A percentile compares a stretch with the other conserved stretches of the same genome.
These are phyloP conservation scores for Heliconius cydno DNA, from an alignment of 2,888 invertebrate genomes.

Conservation along the genomic window DNA sequence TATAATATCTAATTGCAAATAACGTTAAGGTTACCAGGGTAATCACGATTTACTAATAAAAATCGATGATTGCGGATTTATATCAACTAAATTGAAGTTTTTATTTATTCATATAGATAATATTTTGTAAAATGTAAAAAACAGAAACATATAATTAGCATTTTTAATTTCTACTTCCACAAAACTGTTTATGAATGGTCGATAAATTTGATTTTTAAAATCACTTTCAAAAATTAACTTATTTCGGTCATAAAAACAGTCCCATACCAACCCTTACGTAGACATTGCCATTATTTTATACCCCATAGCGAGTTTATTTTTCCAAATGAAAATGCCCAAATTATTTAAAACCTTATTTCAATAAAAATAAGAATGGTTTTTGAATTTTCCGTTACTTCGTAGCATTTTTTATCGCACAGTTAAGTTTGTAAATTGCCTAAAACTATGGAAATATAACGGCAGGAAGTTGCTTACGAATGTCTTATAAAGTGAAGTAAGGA, in stretches of 20 bases:
- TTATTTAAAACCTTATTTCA: slow-evolving; percentile 16
- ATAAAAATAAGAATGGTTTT: slow-evolving; percentile 38
- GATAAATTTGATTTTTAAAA: slow-evolving; percentile 16
- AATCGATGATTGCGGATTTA: not conserved
- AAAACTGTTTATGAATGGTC: not conserved
- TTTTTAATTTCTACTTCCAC: not conserved
- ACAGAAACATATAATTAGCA: not conserved
- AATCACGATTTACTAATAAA: not conserved
- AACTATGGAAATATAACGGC: slow-evolving; percentile 78
- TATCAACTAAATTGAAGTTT: not conserved
- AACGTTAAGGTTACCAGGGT: too few species aligned
- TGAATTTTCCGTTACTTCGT: not conserved
- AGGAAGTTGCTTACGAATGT: slow-evolving; percentile 78
- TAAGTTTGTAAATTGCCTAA: slow-evolving; percentile 48
- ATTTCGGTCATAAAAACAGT: slow-evolving; percentile 61
- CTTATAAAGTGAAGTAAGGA: slow-evolving; percentile 59
- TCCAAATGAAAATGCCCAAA: not conserved
- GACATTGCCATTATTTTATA: slow-evolving; percentile 64
- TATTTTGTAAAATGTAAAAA: too few species aligned
- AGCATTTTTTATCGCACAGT: slow-evolving; percentile 23
- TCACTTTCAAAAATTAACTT: not conserved
- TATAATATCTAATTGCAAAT: too few species aligned
- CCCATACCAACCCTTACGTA: slow-evolving; percentile 66
- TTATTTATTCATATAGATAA: not conserved
- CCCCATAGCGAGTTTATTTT: slow-evolving; percentile 47